These are phyloP conservation scores for Parnassius apollo DNA, from an alignment of 2,888 invertebrate genomes.

Conservation along the genomic window DNA sequence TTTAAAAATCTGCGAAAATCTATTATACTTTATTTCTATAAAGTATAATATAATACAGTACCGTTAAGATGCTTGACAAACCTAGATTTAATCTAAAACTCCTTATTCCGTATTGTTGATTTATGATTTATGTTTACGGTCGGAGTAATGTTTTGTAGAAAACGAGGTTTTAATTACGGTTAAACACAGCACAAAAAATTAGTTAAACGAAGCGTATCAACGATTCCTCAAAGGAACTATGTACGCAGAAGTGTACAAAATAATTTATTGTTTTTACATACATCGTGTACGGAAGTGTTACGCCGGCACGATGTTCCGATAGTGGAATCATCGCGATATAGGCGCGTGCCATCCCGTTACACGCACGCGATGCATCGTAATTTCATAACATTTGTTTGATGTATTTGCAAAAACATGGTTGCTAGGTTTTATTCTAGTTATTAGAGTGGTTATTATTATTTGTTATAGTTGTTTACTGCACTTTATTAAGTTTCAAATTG, in stretches of 20 bases:
- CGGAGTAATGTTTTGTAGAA: too few species aligned
- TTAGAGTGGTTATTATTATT: not conserved
- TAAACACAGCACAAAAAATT: too few species aligned
- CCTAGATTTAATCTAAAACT: too few species aligned
- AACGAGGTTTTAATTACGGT: too few species aligned
- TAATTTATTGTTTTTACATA: conserved; percentile 16
- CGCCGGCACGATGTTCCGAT: conserved; percentile 30
- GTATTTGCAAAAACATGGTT: not conserved
- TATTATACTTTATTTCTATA: too few species aligned
- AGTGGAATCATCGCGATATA: conserved; percentile 29
- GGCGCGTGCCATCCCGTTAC: conserved; percentile 29
- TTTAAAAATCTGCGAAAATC: too few species aligned
- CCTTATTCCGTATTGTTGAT: too few species aligned
- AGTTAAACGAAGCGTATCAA: not conserved
- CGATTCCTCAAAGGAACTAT: not conserved
- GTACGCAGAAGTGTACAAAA: too few species aligned
- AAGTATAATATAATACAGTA: too few species aligned
- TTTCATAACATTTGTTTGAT: conserved; percentile 4
- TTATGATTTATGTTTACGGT: too few species aligned
- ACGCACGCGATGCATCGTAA: conserved; percentile 27
- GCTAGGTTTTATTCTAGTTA: not conserved
- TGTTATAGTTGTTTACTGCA: not conserved
- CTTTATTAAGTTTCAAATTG: too few species aligned
- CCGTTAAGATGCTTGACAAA: too few species aligned
- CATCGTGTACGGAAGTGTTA: conserved; percentile 32